These are phyloP conservation scores for Gerosis bhagava DNA, from an alignment of 2,888 invertebrate genomes.

Conservation along the genomic window DNA sequence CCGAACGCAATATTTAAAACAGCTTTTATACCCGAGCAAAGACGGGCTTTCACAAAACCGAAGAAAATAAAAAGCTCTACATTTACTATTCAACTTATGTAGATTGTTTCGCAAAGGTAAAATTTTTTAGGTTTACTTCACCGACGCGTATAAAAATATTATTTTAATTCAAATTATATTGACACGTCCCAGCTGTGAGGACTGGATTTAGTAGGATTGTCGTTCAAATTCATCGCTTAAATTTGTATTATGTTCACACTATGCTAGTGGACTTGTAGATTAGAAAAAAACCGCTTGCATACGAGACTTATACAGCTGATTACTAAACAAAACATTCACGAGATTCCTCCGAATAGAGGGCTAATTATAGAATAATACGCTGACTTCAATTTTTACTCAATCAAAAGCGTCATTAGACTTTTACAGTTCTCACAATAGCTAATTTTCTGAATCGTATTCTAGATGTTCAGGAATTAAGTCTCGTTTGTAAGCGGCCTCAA, in stretches of 20 bases:
- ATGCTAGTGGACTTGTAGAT: slow-evolving; percentile 10
- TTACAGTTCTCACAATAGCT: too few species aligned
- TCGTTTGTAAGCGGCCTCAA: slow-evolving; percentile 6
- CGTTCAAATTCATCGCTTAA: slow-evolving; percentile 3
- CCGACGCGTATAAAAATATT: too few species aligned
- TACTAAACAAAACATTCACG: too few species aligned
- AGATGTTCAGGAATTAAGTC: not conserved
- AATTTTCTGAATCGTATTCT: too few species aligned
- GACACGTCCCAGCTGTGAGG: too few species aligned
- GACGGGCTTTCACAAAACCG: slow-evolving; percentile 58
- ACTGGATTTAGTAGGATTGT: slow-evolving; percentile 6
- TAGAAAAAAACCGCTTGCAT: slow-evolving; percentile 1
- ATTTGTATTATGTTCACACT: not conserved
- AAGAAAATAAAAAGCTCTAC: slow-evolving; percentile 60
- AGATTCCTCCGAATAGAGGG: too few species aligned
- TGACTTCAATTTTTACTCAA: too few species aligned
- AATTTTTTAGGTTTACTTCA: too few species aligned
- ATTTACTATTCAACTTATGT: slow-evolving; percentile 57
- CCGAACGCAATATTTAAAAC: slow-evolving; percentile 73
- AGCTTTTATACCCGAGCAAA: slow-evolving; percentile 64
- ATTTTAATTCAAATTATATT: too few species aligned
- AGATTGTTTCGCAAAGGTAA: slow-evolving; percentile 45
- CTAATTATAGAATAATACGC: too few species aligned
- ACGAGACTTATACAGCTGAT: not conserved
- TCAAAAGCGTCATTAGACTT: too few species aligned